Evolutionary conservation across 1,140 invertebrate genomes (phyloP).

Genomic region (Antheraea pernyi): DNA sequence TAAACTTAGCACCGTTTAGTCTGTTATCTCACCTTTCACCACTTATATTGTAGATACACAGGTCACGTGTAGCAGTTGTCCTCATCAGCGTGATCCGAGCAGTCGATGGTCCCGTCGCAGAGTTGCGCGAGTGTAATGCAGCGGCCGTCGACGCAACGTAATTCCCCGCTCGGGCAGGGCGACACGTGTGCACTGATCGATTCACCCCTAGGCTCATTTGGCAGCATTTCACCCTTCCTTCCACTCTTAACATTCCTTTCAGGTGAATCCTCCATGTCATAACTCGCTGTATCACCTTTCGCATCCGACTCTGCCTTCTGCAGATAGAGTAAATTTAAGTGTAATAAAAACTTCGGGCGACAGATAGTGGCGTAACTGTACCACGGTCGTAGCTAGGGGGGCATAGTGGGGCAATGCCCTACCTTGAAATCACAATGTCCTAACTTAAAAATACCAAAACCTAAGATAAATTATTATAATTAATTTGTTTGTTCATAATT

Average conservation of each 20-base stretch:
- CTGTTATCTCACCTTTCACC: background rate
- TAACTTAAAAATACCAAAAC: too few relatives aligned
- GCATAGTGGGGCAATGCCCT: too few relatives aligned
- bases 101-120: slow-evolving; percentile 82
- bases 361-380: too few relatives aligned
- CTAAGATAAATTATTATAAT: too few relatives aligned
- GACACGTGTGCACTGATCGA: slow-evolving; percentile 58
- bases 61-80: slow-evolving; percentile 79
- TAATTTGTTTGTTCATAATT: too few relatives aligned
- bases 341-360: too few relatives aligned
- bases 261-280: slow-evolving; percentile 26
- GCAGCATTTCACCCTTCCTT: slow-evolving; percentile 26
- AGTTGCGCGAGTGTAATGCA: slow-evolving; percentile 82
- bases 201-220: slow-evolving; percentile 1
- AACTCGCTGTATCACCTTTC: slow-evolving; percentile 8
- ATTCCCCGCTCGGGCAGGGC: slow-evolving; percentile 79
- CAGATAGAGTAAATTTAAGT: background rate
- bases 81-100: slow-evolving; percentile 82
- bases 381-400: too few relatives aligned
- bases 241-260: slow-evolving; percentile 30
- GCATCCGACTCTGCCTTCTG: slow-evolving; percentile 41
- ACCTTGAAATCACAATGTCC: too few relatives aligned
- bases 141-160: slow-evolving; percentile 82
- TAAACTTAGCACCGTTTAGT: background rate
- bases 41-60: background rate